A percentile compares a stretch with the other conserved stretches of the same genome.
These are phyloP conservation scores for Elysia chlorotica DNA, from an alignment of 1,140 invertebrate species.

Conservation along the genomic window DNA sequence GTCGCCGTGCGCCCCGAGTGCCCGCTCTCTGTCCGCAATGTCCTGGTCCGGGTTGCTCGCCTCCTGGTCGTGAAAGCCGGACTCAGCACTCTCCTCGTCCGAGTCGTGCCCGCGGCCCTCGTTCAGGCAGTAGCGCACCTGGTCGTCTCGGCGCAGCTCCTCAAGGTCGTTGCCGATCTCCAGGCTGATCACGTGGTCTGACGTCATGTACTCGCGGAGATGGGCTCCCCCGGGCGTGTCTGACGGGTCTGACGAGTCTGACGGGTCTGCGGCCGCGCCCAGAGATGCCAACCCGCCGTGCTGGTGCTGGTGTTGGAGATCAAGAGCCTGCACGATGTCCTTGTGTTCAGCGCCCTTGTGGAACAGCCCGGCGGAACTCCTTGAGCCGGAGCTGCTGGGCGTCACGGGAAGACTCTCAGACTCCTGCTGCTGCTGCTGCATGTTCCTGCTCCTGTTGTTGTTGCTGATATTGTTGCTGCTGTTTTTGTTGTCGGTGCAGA, in stretches of 20 bases:
- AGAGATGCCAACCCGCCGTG: too few species aligned
- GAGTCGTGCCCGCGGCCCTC: conserved; percentile 41
- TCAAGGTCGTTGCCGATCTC: conserved; percentile 57
- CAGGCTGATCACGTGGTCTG: conserved; percentile 45
- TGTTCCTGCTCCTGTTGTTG: neutral
- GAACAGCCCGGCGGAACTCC: neutral
- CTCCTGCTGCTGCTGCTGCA: too few species aligned
- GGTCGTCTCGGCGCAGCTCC: conserved; percentile 45
- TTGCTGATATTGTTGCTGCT: neutral
- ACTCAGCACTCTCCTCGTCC: conserved; percentile 57
- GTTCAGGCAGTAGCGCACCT: conserved; percentile 47
- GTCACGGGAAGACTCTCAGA: neutral
- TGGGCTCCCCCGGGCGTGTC: neutral
- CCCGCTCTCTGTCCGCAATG: too few species aligned
- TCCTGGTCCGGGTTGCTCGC: conserved; percentile 33
- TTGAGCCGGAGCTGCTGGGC: conserved; percentile 3
- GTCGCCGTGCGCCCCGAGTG: too few species aligned
- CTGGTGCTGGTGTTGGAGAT: neutral
- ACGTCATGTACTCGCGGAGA: conserved; percentile 17
- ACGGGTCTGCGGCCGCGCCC: conserved; percentile 1
- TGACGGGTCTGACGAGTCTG: too few species aligned
- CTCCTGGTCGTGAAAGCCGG: conserved; percentile 54
- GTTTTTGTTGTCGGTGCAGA: too few species aligned
- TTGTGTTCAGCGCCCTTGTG: conserved; percentile 18
- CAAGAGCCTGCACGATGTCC: conserved; percentile 6